These are phyloP conservation scores for Ptiloglossa arizonensis DNA, from an alignment of 1,140 invertebrate species.

Conservation along the genomic window DNA sequence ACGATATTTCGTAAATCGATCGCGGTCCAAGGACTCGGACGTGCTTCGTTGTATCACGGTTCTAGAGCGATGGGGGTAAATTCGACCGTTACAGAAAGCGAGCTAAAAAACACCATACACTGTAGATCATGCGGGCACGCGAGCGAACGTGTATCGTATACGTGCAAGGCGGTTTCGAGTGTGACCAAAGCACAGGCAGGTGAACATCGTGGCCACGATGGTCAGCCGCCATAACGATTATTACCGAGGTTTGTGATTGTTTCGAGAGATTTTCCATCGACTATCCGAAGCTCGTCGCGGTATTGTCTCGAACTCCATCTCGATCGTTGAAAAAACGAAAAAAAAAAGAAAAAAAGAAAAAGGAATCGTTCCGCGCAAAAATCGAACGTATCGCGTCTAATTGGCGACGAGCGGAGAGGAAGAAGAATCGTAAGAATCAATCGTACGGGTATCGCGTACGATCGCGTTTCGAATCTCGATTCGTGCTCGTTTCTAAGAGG, in stretches of 20 bases:
- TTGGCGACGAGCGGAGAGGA: no score
- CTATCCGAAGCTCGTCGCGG: background rate
- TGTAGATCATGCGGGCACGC: constrained; percentile 67
- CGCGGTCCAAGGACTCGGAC: constrained; percentile 7
- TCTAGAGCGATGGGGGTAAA: constrained; percentile 71
- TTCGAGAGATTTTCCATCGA: constrained; percentile 65
- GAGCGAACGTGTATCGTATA: constrained; percentile 12
- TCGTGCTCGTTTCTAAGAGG: background rate
- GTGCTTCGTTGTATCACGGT: constrained; percentile 45
- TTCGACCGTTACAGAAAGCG: constrained; percentile 76
- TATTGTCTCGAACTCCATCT: no score
- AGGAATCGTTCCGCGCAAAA: no score
- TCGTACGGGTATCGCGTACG: no score
- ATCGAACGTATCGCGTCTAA: no score
- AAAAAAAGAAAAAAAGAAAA: no score
- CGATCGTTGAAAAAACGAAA: no score
- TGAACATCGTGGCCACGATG: constrained; percentile 72
- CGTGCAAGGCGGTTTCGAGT: background rate
- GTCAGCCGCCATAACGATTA: constrained; percentile 73
- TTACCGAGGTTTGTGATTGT: constrained; percentile 64
- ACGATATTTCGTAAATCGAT: constrained; percentile 19
- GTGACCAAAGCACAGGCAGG: constrained; percentile 64
- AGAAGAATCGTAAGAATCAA: no score
- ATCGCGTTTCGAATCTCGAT: constrained; percentile 1
- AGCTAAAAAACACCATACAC: constrained; percentile 54